phyloP scores from a whole-genome alignment of 2,113 vertebrate genomes.

The Clinocottus analis region DNA sequence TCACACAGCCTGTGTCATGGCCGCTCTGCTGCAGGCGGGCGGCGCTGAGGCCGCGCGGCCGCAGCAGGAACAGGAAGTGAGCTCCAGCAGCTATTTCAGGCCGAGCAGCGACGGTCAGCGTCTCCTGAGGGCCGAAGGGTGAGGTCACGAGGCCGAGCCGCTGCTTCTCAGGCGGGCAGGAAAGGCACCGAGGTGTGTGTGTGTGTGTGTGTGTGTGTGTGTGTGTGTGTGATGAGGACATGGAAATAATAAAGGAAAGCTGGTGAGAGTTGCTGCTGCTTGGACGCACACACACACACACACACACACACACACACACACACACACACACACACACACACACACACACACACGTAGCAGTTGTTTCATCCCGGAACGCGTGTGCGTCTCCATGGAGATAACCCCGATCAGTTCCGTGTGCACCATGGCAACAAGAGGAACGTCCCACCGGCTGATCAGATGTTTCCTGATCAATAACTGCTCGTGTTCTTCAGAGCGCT shows the following conservation, averaged over 20 bases:
- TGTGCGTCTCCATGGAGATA: slow-evolving; percentile 67
- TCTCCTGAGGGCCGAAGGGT: slow-evolving; percentile 68
- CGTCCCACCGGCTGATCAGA: slow-evolving; percentile 30
- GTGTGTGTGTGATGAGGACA: slow-evolving; percentile 68
- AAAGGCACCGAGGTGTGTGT: slow-evolving; percentile 40
- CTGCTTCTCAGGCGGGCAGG: slow-evolving; percentile 71
- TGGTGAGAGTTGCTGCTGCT: slow-evolving; percentile 24
- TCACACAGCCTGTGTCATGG: too few relatives aligned
- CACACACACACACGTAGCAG: slow-evolving; percentile 41
- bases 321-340: neutral
- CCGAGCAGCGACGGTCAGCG: slow-evolving; percentile 65
- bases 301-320: neutral
- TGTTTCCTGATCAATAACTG: slow-evolving; percentile 41
- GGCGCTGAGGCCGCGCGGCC: too few relatives aligned
- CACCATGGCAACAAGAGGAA: slow-evolving; percentile 46
- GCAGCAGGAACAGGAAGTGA: slow-evolving; percentile 68
- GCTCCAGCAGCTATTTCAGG: slow-evolving; percentile 70
- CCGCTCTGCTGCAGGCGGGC: too few relatives aligned
- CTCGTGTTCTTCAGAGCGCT: too few relatives aligned
- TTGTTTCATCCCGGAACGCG: slow-evolving; percentile 44
- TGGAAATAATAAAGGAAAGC: slow-evolving; percentile 76
- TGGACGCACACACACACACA: neutral
- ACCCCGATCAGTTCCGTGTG: slow-evolving; percentile 41
- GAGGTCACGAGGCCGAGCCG: slow-evolving; percentile 66
- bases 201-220: too few relatives aligned